Evolutionary conservation across 2,888 invertebrate genomes (phyloP).

Genomic region (Zeuzera pyrina): DNA sequence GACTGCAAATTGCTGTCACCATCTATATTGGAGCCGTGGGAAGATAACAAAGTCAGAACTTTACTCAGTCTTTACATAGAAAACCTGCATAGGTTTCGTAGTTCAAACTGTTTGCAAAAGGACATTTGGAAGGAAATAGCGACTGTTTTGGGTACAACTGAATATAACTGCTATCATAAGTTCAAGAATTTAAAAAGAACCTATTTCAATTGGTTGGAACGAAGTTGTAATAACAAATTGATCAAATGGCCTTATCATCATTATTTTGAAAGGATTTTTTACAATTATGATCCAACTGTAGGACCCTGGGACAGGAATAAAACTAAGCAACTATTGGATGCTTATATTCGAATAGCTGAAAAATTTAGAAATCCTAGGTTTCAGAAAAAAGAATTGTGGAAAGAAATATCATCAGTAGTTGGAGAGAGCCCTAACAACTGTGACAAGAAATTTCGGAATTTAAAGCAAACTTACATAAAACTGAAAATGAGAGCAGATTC

Average conservation of each 20-base stretch:
- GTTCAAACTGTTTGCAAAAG: constrained; percentile 41
- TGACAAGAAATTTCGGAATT: constrained; percentile 59
- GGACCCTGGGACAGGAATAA: constrained; percentile 49
- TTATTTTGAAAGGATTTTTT: constrained; percentile 58
- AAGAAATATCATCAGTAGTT: constrained; percentile 40
- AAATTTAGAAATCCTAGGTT: constrained; percentile 51
- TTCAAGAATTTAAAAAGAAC: constrained; percentile 59
- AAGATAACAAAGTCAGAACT: constrained; percentile 44
- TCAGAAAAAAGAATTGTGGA: constrained; percentile 60
- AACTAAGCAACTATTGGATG: constrained; percentile 40
- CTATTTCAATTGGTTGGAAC: constrained; percentile 49
- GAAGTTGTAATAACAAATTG: constrained; percentile 37
- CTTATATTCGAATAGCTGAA: constrained; percentile 45
- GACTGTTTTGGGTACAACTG: constrained; percentile 40
- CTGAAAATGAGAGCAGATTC: constrained; percentile 38
- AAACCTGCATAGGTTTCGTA: constrained; percentile 43
- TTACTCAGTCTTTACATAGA: constrained; percentile 52
- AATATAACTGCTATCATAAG: constrained; percentile 59
- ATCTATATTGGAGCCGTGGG: constrained; percentile 48
- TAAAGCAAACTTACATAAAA: constrained; percentile 56
- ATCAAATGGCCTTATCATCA: constrained; percentile 53
- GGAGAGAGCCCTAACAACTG: constrained; percentile 39
- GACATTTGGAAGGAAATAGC: constrained; percentile 64
- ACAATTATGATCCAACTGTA: constrained; percentile 39
- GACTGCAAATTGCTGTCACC: constrained; percentile 44